These are phyloP conservation scores for Drosophila incognita DNA, from an alignment of 2,888 invertebrate genomes.

Conservation along the genomic window DNA sequence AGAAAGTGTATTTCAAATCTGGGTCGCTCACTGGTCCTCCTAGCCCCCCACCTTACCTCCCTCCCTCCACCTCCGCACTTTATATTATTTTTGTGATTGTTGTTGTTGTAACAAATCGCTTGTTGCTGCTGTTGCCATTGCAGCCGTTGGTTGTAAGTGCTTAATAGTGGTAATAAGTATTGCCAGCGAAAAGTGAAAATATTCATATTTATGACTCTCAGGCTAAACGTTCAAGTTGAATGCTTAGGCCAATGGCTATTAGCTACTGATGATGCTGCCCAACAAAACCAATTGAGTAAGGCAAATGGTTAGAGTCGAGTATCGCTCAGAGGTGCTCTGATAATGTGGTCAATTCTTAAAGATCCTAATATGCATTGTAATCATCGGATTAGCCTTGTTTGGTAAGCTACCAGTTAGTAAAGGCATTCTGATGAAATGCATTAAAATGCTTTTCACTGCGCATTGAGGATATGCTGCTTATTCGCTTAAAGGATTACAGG, in stretches of 20 bases:
- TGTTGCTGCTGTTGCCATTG: conserved; percentile 14
- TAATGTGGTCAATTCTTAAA: background rate
- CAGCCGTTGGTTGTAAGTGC: conserved; percentile 13
- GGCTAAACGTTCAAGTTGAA: conserved; percentile 9
- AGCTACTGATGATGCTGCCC: too few relatives aligned
- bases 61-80: background rate
- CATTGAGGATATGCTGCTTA: background rate
- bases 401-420: background rate
- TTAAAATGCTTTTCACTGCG: background rate
- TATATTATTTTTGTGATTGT: conserved; percentile 19
- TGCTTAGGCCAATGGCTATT: background rate
- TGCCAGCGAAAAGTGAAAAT: conserved; percentile 70
- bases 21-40: conserved; percentile 45
- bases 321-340: background rate
- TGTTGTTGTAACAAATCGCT: conserved; percentile 62
- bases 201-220: conserved; percentile 44
- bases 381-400: background rate
- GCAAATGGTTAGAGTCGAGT: background rate
- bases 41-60: conserved; percentile 4
- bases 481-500: background rate
- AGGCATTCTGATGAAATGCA: background rate
- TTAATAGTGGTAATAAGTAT: conserved; percentile 51
- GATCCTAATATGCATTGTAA: background rate
- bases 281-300: background rate
- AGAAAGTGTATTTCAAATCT: conserved; percentile 76